Conservation (phyloP, 2,888 invertebrate species). For the Ectemnius continuus region DNA sequence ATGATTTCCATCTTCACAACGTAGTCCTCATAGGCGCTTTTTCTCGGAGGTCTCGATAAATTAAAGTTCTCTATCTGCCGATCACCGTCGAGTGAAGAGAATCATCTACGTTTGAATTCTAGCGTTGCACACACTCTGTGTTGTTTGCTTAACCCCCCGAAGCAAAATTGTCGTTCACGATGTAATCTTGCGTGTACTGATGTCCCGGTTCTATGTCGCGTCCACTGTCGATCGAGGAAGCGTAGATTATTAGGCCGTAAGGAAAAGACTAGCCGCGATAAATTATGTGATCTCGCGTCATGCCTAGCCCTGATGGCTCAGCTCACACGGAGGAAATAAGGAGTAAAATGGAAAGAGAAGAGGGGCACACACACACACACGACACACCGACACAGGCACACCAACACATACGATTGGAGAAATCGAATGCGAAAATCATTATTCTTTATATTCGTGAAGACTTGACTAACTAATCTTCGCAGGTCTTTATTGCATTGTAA, state of each 20-base stretch:
- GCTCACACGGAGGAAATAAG: too few relatives aligned
- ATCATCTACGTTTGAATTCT: neutral
- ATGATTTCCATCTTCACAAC: constrained; percentile 45
- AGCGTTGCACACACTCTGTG: constrained; percentile 17
- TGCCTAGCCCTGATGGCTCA: constrained; percentile 25
- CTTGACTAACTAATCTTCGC: constrained; percentile 22
- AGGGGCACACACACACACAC: too few relatives aligned
- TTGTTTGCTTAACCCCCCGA: neutral
- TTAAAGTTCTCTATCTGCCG: too few relatives aligned
- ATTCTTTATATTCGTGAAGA: constrained; percentile 30
- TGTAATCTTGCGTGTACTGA: constrained; percentile 14
- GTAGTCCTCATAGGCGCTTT: constrained; percentile 65
- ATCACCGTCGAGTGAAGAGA: constrained; percentile 28
- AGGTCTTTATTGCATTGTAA: constrained; percentile 27
- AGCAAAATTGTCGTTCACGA: constrained; percentile 10
- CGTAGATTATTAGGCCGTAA: constrained; percentile 19
- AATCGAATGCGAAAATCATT: constrained; percentile 20
- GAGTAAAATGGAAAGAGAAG: too few relatives aligned
- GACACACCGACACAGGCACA: too few relatives aligned
- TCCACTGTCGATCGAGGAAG: constrained; percentile 25
- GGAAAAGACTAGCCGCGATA: constrained; percentile 32
- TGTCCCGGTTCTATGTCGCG: constrained; percentile 30
- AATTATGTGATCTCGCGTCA: constrained; percentile 31
- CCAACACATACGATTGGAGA: constrained; percentile 28
- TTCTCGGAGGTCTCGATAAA: constrained; percentile 42